Percentiles rank a stretch among this genome's conserved stretches.
phyloP scores from a whole-genome alignment of 1,140 invertebrate species.

The Planococcus citri region DNA sequence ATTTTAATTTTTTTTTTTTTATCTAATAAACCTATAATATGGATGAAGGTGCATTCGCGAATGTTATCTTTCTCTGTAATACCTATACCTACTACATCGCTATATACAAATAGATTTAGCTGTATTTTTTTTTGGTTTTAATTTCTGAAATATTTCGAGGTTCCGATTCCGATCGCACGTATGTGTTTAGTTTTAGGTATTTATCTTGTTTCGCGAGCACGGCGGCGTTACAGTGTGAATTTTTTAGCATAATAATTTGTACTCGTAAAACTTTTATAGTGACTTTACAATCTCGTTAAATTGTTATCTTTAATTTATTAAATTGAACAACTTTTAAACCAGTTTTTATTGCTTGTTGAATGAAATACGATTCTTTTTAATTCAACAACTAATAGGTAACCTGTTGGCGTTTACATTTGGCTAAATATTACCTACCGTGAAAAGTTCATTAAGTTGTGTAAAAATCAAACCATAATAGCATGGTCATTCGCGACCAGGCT shows the following conservation, averaged over 20 bases:
- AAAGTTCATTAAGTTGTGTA: too few relatives aligned
- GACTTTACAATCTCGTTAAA: constrained; percentile 17
- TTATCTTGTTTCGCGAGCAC: not conserved
- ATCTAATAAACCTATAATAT: not conserved
- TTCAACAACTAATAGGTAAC: too few relatives aligned
- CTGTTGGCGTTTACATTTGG: not conserved
- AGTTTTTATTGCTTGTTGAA: not conserved
- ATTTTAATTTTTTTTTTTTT: not conserved
- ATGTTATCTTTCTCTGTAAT: too few relatives aligned
- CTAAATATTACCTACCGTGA: too few relatives aligned
- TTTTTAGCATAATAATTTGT: constrained; percentile 12
- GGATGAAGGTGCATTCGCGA: not conserved
- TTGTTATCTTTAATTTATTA: constrained; percentile 9
- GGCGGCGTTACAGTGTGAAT: not conserved
- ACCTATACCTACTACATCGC: too few relatives aligned
- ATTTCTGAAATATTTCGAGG: too few relatives aligned
- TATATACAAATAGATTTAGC: too few relatives aligned
- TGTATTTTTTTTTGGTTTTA: not conserved
- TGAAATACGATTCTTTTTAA: not conserved
- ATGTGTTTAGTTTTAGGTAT: not conserved
- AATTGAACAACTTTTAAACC: constrained; percentile 4
- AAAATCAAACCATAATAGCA: too few relatives aligned
- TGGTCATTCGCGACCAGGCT: too few relatives aligned
- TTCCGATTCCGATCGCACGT: too few relatives aligned
- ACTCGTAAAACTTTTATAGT: constrained; percentile 13